phyloP scores from a whole-genome alignment of 2,113 vertebrate species.

The Alligator mississippiensis region DNA sequence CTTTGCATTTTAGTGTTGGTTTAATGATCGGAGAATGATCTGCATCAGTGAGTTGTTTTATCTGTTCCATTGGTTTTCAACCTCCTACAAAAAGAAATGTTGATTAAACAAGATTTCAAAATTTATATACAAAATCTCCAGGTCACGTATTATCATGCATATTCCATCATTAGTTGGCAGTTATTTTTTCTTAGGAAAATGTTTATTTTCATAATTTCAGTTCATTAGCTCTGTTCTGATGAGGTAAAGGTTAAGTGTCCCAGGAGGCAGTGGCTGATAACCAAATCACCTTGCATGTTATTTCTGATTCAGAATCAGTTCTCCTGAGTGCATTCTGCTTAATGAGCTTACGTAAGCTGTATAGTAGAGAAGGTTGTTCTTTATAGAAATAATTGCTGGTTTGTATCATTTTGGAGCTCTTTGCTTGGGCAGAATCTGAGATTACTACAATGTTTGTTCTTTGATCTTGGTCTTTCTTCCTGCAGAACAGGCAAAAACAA shows the following conservation, averaged over 20 bases:
- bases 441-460: conserved; percentile 9
- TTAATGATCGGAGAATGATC: background rate
- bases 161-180: accelerated
- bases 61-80: background rate
- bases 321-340: conserved; percentile 42
- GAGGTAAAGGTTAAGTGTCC: conserved; percentile 27
- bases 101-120: background rate
- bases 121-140: background rate
- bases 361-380: conserved; percentile 50
- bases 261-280: conserved; percentile 48
- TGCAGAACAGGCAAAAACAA: background rate
- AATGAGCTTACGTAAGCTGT: conserved; percentile 68
- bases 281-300: conserved; percentile 56
- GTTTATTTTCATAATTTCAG: conserved; percentile 18
- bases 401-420: conserved; percentile 35
- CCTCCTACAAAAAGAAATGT: background rate
- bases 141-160: background rate
- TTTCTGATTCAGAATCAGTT: conserved; percentile 26
- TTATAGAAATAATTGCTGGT: conserved; percentile 49
- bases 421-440: background rate
- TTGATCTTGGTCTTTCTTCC: background rate
- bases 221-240: conserved; percentile 57
- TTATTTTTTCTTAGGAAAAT: accelerated
- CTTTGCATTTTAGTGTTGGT: background rate
- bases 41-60: background rate